These are phyloP conservation scores for Aphidius colemani DNA, from an alignment of 2,888 invertebrate genomes.

Conservation along the genomic window DNA sequence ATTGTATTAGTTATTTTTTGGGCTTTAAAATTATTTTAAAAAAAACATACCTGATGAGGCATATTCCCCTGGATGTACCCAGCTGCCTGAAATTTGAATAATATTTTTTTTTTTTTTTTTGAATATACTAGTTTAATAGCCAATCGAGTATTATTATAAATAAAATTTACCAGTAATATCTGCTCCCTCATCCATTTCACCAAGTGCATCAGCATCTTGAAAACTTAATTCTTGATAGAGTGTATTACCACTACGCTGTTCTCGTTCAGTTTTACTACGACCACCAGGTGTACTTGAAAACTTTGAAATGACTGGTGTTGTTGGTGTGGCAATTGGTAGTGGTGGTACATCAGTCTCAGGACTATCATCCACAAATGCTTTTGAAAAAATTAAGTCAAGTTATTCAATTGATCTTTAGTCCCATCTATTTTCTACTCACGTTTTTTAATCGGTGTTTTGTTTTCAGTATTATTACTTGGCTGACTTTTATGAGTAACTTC, in stretches of 20 bases:
- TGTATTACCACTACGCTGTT: constrained; percentile 87
- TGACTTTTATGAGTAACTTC: constrained; percentile 57
- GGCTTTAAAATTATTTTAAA: constrained; percentile 39
- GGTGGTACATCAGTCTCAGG: constrained; percentile 56
- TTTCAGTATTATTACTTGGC: constrained; percentile 50
- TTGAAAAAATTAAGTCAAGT: constrained; percentile 4
- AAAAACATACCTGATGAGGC: constrained; percentile 89
- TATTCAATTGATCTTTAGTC: background rate
- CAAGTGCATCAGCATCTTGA: constrained; percentile 84
- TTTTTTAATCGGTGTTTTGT: constrained; percentile 53
- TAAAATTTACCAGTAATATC: constrained; percentile 85
- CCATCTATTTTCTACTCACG: constrained; percentile 42
- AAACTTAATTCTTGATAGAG: constrained; percentile 93
- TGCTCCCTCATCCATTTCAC: constrained; percentile 83
- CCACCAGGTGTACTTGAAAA: constrained; percentile 58
- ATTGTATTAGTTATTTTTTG: constrained; percentile 9
- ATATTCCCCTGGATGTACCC: constrained; percentile 99
- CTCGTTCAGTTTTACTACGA: constrained; percentile 77
- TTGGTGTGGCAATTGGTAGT: constrained; percentile 52
- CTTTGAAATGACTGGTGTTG: constrained; percentile 57
- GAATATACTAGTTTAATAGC: background rate
- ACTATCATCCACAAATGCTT: constrained; percentile 49
- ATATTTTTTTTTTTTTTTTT: too few relatives aligned
- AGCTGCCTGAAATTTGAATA: constrained; percentile 72
- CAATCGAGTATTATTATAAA: background rate